Conservation (phyloP, 2,113 vertebrate species). For the Blennius ocellaris region DNA sequence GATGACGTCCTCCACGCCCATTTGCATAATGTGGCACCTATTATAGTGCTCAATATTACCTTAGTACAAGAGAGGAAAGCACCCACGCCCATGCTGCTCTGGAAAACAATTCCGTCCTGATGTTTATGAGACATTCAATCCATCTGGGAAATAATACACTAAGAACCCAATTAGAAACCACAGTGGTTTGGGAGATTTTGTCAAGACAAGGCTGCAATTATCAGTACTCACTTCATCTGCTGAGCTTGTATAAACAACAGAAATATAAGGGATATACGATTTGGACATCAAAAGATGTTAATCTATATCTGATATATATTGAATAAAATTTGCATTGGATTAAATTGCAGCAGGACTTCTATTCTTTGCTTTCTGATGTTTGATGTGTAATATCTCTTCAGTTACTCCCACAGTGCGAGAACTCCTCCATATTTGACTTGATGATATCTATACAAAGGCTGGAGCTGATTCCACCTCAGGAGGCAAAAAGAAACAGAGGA, state of each 20-base stretch:
- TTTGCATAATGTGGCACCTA: constrained; percentile 59
- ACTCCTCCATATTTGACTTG: no score
- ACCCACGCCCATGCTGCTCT: constrained; percentile 2
- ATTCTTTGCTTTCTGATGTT: no score
- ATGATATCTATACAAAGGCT: no score
- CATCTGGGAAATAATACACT: constrained; percentile 25
- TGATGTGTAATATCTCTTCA: no score
- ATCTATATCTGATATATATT: no score
- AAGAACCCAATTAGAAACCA: constrained; percentile 33
- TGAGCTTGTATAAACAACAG: constrained; percentile 13
- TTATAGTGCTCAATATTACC: constrained; percentile 30
- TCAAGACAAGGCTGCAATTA: constrained; percentile 43
- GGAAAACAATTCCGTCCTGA: constrained; percentile 11
- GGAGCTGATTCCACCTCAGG: no score
- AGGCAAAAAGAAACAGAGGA: no score
- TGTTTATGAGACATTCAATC: constrained; percentile 27
- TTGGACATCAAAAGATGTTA: no score
- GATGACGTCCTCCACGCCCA: constrained; percentile 17
- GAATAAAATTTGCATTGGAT: no score
- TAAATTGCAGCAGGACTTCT: no score
- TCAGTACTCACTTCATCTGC: constrained; percentile 3
- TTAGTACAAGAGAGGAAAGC: neutral
- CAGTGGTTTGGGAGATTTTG: constrained; percentile 15
- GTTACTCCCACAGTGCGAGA: no score
- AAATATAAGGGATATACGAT: neutral